Base-by-base conservation (phyloP, 2,888 invertebrate species). In the Platycheirus albimanus region DNA sequence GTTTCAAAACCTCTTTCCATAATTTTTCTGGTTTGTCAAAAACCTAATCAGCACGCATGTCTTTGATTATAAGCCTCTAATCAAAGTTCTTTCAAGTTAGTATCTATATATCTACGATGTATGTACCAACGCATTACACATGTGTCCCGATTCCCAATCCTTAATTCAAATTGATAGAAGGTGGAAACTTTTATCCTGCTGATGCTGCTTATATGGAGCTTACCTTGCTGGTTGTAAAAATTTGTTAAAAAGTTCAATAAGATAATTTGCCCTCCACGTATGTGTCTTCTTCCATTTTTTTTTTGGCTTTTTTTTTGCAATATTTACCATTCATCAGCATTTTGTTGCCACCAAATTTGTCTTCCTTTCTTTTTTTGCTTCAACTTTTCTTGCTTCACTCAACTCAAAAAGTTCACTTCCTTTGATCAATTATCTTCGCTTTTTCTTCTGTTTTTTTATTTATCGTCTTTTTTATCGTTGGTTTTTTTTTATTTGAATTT, bases 401-500 rank as follows among this genome's bases (percentile, higher is more conserved):
- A 58, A 58, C 71, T 77, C 67, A 64, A 83, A n/a, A 83, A 83
- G 67, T 83, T 83, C 52, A 74, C 69, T 74, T 83, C 78, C 83
- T 83, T 83, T 83, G 83, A 83, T 83, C 78, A 83, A 83, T 83
- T 83, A 83, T 67, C 43, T 41, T 77, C 61, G 13, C 56, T 78
- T 78, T 67, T 64, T 72, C 17, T 33, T 38, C 3, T 33, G 41
- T 33, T 17, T 49, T 36, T 17, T 30, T 49, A 49, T 43, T 47
- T 38, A 47, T 69, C 20, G 28, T 45, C 54, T 54, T 51, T 43
- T 61, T 54, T 30, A 30, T 24, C 17, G 10, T 4, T 56, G 5
- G 6, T 54, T 69, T 64, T 70, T 43, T 24, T 51, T 64, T 52
- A 38, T 20, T 19, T n/a, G n/a, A n/a, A n/a, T 45, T 38, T 13